These are phyloP conservation scores for Holacanthella duospinosa DNA, from an alignment of 2,888 invertebrate genomes.

Conservation along the genomic window DNA sequence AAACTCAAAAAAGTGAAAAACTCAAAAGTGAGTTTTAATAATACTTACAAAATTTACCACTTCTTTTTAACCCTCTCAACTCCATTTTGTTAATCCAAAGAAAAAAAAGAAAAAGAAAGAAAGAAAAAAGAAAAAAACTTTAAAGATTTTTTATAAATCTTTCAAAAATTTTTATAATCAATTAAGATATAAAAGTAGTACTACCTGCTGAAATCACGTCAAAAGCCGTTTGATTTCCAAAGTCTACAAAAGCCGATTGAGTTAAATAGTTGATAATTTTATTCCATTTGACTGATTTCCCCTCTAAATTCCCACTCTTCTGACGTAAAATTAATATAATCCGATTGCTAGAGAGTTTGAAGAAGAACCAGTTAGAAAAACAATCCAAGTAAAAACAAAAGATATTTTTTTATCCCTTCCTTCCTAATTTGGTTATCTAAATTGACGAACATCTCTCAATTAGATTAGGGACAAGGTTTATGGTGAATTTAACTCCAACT, in stretches of 20 bases:
- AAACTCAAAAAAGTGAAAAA: too few relatives aligned
- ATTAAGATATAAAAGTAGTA: background rate
- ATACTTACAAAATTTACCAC: too few relatives aligned
- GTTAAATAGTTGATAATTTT: slow-evolving; percentile 1
- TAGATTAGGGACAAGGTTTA: background rate
- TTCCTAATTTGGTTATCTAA: background rate
- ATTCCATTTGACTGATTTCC: background rate
- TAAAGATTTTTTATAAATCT: too few relatives aligned
- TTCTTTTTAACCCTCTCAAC: too few relatives aligned
- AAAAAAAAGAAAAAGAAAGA: background rate
- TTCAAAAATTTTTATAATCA: too few relatives aligned
- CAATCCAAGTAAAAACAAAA: background rate
- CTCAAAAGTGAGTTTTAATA: background rate
- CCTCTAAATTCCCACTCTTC: background rate
- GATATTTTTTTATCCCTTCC: background rate
- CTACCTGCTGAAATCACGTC: background rate
- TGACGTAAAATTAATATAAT: background rate
- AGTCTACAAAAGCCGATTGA: background rate
- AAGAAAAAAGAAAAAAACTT: background rate
- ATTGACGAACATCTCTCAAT: background rate
- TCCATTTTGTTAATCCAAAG: background rate
- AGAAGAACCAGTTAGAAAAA: slow-evolving; percentile 1
- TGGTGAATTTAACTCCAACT: background rate
- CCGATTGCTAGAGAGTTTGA: background rate
- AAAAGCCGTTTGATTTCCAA: background rate